Percentiles rank a stretch among this genome's conserved stretches.
phyloP scores from a whole-genome alignment of 2,888 invertebrate species.

The Leucoma salicis region DNA sequence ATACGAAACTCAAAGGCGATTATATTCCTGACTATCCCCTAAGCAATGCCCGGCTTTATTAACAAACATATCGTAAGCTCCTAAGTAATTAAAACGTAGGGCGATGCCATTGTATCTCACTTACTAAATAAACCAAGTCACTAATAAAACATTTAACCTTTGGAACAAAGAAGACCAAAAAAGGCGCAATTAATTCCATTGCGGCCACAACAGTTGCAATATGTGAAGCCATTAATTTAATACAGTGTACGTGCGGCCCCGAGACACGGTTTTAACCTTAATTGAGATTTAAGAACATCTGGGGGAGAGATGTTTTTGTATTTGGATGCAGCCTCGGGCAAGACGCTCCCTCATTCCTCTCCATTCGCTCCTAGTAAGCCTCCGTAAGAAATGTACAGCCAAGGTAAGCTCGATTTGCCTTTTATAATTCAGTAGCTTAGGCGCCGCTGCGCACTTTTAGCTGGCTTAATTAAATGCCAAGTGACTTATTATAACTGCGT shows the following conservation, averaged over 20 bases:
- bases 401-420: slow-evolving; percentile 22
- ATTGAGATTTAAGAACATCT: slow-evolving; percentile 80
- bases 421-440: slow-evolving; percentile 41
- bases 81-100: slow-evolving; percentile 41
- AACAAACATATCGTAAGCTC: slow-evolving; percentile 11
- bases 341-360: slow-evolving; percentile 34
- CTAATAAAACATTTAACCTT: slow-evolving; percentile 77
- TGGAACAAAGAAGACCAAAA: slow-evolving; percentile 56
- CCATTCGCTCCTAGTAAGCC: slow-evolving; percentile 19
- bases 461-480: slow-evolving; percentile 38
- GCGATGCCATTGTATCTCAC: slow-evolving; percentile 42
- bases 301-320: slow-evolving; percentile 62
- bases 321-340: slow-evolving; percentile 47
- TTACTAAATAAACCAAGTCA: slow-evolving; percentile 61
- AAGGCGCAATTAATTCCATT: slow-evolving; percentile 72
- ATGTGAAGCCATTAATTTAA: slow-evolving; percentile 81
- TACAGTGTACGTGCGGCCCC: slow-evolving; percentile 75
- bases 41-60: neutral
- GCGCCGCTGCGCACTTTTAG: slow-evolving; percentile 32
- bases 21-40: neutral
- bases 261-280: slow-evolving; percentile 79
- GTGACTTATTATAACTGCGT: slow-evolving; percentile 31
- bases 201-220: slow-evolving; percentile 67
- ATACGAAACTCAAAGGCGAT: neutral
- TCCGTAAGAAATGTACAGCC: slow-evolving; percentile 25